A percentile compares a stretch with the other conserved stretches of the same genome.
Evolutionary conservation across 2,113 vertebrate species (phyloP).

Genomic region (Neolamprologus modestus): DNA sequence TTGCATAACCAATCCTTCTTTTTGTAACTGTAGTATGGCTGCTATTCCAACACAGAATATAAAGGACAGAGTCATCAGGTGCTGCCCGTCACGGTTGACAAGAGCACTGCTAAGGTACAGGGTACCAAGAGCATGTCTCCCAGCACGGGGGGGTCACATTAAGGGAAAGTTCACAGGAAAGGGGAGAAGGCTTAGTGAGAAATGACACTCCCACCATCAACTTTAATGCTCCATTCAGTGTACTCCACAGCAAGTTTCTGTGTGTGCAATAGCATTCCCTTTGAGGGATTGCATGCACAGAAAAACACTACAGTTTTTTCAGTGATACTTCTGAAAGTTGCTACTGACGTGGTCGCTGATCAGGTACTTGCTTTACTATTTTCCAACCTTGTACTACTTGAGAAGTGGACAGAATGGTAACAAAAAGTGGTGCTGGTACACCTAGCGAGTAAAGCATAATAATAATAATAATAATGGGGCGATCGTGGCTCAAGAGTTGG

Average conservation of each 20-base stretch:
- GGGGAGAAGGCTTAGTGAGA: neutral
- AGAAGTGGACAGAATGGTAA: neutral
- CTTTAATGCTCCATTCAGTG: slow-evolving; percentile 76
- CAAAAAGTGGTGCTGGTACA: accelerated
- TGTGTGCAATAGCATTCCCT: slow-evolving; percentile 84
- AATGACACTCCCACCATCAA: neutral
- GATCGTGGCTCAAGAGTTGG: too few relatives aligned
- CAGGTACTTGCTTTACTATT: slow-evolving; percentile 70
- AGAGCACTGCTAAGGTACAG: neutral
- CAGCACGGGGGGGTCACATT: slow-evolving; percentile 82
- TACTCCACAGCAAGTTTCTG: slow-evolving; percentile 86
- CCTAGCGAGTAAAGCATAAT: neutral
- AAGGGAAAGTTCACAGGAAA: neutral
- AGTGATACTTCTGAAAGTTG: slow-evolving; percentile 85
- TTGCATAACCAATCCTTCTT: slow-evolving; percentile 1
- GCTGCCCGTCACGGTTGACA: neutral
- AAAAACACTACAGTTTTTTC: slow-evolving; percentile 89
- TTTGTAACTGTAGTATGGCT: slow-evolving; percentile 2
- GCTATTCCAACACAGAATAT: slow-evolving; percentile 55
- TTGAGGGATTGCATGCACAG: slow-evolving; percentile 76
- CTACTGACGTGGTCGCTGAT: slow-evolving; percentile 76
- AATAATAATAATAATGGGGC: too few relatives aligned
- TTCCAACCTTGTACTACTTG: neutral
- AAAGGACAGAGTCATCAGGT: slow-evolving; percentile 29
- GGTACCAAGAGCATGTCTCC: slow-evolving; percentile 62